Base-by-base conservation (phyloP, 2,888 invertebrate species). In the Blomia tropicalis region DNA sequence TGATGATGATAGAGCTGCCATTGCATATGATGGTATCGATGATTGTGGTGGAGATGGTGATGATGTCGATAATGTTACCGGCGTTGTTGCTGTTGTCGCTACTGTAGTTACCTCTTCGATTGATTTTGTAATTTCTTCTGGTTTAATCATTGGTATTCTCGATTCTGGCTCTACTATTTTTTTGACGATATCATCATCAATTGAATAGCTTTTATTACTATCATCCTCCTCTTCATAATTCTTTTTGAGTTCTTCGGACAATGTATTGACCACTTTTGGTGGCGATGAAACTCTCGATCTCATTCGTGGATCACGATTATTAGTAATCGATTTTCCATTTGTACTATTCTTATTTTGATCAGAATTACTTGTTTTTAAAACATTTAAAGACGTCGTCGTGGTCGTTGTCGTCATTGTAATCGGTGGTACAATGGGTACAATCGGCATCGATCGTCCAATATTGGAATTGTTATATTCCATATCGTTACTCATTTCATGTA, bases 1-100 rank as follows among this genome's bases (percentile, higher is more conserved):
- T 47, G 47, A 47, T 47, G 47, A 19, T 2, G 47, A 22, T 14
- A 47, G 22, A 22, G 47, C 47, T 3, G 47, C 17, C 19, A 47
- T 19, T 19, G 47, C 47, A 47, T 47, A 47, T 47, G 47, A 47
- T 47, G 47, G 47, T 23, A 47, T 47, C 5, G 47, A 47, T 1
- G 47, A 47, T 25, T 47, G 11, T 7, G 7, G 7, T 36, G 36
- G 36, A 17, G 7, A 11, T 11, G 7, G 7, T 17, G 7, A 7
- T 7, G 36, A 11, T 7, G 36, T 17, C 7, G 7, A 11, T 36
- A 11, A 7, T 36, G 36, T 36, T 7, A 36, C 36, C 17, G 36
- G 36, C 7, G 7, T 36, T 17, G 7, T 17, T 11, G 7, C 17
- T 11, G 36, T 36, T 36, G 36, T 36, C 7, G 36, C 36, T n/a